Evolutionary conservation across 37 sponge, comb jelly and placozoan species (phyloP).

Genomic region (Petrosia ficiformis): DNA sequence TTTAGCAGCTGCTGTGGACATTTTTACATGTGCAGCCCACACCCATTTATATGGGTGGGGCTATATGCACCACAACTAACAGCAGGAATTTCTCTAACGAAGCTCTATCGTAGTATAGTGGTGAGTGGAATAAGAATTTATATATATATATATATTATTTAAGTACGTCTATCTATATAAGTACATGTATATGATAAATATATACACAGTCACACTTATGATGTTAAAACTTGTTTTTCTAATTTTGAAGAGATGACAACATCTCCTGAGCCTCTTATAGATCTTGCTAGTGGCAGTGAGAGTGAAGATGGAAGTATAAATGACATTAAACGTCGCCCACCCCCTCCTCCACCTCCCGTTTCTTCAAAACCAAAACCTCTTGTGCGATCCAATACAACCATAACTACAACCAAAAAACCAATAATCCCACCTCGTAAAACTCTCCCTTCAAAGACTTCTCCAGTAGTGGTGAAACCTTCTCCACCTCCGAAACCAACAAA

Average conservation of each 20-base stretch:
- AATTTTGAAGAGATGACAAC: too few relatives aligned
- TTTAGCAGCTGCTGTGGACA: background rate
- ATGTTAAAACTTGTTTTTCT: too few relatives aligned
- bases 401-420: too few relatives aligned
- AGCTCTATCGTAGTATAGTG: too few relatives aligned
- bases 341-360: background rate
- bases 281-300: background rate
- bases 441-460: background rate
- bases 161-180: too few relatives aligned
- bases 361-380: too few relatives aligned
- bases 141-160: too few relatives aligned
- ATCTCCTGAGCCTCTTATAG: slow-evolving; percentile 73
- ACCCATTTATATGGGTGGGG: background rate
- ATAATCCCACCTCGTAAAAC: background rate
- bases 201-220: too few relatives aligned
- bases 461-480: background rate
- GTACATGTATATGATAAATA: too few relatives aligned
- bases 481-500: background rate
- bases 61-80: background rate
- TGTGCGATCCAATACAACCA: too few relatives aligned
- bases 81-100: too few relatives aligned
- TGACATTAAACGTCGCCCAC: background rate
- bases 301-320: background rate
- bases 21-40: background rate
- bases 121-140: too few relatives aligned